Conservation (phyloP, 2,888 invertebrate species). For the Drosophila prostipennis region DNA sequence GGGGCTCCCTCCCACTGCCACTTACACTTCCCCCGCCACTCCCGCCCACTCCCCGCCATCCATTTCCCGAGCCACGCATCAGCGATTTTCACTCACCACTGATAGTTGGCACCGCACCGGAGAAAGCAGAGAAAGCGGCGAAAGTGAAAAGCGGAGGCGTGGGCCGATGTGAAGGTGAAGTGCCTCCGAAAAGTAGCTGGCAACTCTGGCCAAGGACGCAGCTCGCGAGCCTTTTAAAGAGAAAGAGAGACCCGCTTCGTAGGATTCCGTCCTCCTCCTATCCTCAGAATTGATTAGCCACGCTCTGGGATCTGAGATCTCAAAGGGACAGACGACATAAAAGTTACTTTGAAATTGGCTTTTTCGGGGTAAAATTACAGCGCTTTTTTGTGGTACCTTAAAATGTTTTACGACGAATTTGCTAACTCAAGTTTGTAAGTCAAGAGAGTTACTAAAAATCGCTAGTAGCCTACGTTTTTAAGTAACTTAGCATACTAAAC, state of each 20-base stretch:
- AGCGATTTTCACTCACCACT: constrained; percentile 75
- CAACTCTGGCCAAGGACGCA: constrained; percentile 44
- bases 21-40: too few relatives aligned
- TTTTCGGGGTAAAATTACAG: not conserved
- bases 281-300: constrained; percentile 66
- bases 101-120: constrained; percentile 59
- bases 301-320: constrained; percentile 38
- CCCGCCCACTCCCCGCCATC: not conserved
- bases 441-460: not conserved
- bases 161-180: constrained; percentile 57
- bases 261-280: constrained; percentile 9
- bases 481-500: not conserved
- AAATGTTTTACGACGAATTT: not conserved
- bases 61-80: constrained; percentile 60
- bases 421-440: not conserved
- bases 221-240: constrained; percentile 19
- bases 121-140: constrained; percentile 20
- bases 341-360: constrained; percentile 15
- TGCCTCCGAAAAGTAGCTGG: constrained; percentile 42
- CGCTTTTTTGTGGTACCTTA: constrained; percentile 11
- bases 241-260: constrained; percentile 3
- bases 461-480: not conserved
- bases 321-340: constrained; percentile 24
- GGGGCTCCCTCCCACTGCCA: constrained; percentile 22
- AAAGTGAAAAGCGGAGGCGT: constrained; percentile 25